Conservation (phyloP, 2,888 invertebrate species). For the Idaea dimidiata region DNA sequence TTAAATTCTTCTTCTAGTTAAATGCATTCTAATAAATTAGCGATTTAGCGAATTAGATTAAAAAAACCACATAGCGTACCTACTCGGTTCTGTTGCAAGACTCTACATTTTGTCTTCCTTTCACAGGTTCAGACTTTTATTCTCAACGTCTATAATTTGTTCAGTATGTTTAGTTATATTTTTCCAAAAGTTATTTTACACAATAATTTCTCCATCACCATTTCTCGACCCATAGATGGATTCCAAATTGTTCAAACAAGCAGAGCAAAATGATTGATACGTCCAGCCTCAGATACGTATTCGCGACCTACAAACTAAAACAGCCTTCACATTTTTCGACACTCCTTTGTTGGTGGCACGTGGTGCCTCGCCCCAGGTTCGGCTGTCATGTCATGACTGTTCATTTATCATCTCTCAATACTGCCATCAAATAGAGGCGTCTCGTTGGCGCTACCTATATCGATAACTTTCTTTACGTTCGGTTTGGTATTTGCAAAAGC, state of each 20-base stretch:
- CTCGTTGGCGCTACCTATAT: constrained; percentile 66
- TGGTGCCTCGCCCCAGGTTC: constrained; percentile 70
- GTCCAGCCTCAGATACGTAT: constrained; percentile 67
- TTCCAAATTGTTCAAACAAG: constrained; percentile 7
- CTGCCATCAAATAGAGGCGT: constrained; percentile 68
- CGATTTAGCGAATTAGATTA: too few relatives aligned
- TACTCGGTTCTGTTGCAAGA: too few relatives aligned
- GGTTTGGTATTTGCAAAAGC: constrained; percentile 19
- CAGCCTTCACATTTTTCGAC: constrained; percentile 77
- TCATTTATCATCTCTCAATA: constrained; percentile 79
- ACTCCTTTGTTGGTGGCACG: constrained; percentile 74
- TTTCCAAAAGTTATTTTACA: background rate
- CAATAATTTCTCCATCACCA: background rate
- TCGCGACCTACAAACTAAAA: constrained; percentile 77
- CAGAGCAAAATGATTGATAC: constrained; percentile 68
- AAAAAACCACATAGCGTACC: too few relatives aligned
- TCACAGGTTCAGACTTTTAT: too few relatives aligned
- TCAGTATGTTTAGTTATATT: background rate
- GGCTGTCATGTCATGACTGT: constrained; percentile 74
- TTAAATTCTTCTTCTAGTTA: too few relatives aligned
- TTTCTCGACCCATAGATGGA: constrained; percentile 12
- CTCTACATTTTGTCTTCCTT: too few relatives aligned
- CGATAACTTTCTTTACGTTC: constrained; percentile 36
- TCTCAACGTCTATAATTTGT: too few relatives aligned
- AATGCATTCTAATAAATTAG: too few relatives aligned